Conservation (phyloP, 2,888 invertebrate species). For the Coenonympha arcania region DNA sequence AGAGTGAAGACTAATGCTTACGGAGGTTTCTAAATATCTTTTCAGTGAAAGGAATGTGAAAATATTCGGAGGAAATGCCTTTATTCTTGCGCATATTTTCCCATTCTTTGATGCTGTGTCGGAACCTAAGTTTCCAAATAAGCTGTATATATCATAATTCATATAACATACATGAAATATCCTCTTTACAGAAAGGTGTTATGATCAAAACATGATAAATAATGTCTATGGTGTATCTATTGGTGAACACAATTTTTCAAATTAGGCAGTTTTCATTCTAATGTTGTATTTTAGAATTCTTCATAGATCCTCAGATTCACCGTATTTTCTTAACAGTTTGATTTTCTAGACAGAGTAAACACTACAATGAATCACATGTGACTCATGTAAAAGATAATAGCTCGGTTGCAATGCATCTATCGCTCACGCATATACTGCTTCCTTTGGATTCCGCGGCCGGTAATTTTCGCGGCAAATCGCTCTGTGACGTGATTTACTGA, state of each 20-base stretch:
- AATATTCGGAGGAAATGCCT: neutral
- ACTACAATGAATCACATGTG: neutral
- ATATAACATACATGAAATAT: no score
- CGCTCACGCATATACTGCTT: conserved; percentile 5
- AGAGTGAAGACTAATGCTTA: conserved; percentile 6
- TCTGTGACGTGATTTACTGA: conserved; percentile 35
- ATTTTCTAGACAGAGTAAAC: neutral
- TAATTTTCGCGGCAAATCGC: conserved; percentile 39
- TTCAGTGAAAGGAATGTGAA: neutral
- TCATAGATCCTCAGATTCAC: no score
- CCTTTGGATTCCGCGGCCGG: conserved; percentile 27
- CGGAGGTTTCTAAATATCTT: conserved; percentile 2
- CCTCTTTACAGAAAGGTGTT: no score
- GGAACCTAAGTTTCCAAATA: no score
- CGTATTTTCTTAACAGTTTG: no score
- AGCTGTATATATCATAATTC: no score
- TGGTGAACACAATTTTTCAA: no score
- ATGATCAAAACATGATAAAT: no score
- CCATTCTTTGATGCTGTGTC: no score
- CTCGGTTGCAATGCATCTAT: neutral
- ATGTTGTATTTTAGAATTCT: no score
- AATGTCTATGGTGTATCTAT: no score
- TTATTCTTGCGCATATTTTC: neutral
- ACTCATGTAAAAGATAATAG: neutral
- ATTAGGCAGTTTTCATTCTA: no score